phyloP scores from a whole-genome alignment of 1,140 invertebrate genomes.

The Apis florea region DNA sequence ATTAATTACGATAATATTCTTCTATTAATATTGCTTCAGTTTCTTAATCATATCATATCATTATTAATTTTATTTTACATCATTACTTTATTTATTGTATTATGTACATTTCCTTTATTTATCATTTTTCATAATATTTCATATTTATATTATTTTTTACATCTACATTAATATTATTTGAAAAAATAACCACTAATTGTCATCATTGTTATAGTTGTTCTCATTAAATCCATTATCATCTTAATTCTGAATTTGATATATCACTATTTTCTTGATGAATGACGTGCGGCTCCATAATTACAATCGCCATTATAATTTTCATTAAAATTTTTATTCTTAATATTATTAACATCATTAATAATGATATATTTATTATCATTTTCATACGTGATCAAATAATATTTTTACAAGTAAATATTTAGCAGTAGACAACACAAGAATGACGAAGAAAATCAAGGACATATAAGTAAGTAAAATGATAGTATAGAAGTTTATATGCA shows the following conservation, averaged over 20 bases:
- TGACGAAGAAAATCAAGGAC: constrained; percentile 41
- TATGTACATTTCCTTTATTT: constrained; percentile 9
- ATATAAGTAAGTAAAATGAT: constrained; percentile 63
- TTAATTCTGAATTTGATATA: constrained; percentile 6
- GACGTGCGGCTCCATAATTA: not conserved
- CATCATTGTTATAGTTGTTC: not conserved
- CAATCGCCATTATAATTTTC: not conserved
- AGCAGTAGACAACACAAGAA: constrained; percentile 53
- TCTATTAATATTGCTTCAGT: not conserved
- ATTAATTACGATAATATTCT: constrained; percentile 18
- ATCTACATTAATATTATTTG: constrained; percentile 47
- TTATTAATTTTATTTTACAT: constrained; percentile 5
- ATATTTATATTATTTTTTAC: constrained; percentile 53
- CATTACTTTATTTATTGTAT: not conserved
- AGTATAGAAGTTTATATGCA: constrained; percentile 59
- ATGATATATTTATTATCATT: not conserved
- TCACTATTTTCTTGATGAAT: not conserved
- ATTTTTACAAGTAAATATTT: constrained; percentile 69
- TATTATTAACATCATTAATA: not conserved
- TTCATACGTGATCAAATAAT: constrained; percentile 1
- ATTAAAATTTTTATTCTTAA: not conserved
- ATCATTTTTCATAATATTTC: constrained; percentile 23
- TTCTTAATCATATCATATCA: constrained; percentile 18
- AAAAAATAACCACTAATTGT: not conserved
- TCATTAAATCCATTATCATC: not conserved